Conservation (phyloP, 2,888 invertebrate species). For the Agrenia bidenticulata region DNA sequence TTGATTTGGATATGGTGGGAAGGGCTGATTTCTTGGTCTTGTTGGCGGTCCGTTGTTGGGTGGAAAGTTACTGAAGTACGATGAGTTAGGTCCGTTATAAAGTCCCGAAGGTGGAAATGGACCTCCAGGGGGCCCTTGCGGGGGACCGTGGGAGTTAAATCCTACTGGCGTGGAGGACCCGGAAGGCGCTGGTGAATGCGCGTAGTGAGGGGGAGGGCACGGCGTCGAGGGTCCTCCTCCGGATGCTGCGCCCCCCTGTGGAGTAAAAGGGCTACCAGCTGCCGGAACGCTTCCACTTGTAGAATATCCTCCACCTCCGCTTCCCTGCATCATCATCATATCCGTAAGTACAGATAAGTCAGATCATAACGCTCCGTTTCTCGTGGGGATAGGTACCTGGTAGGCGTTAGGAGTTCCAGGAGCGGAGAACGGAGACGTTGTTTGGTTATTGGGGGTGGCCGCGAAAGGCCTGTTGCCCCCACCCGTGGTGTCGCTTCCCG, state of each 20-base stretch:
- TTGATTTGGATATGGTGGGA: slow-evolving; percentile 52
- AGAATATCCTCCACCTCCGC: slow-evolving; percentile 51
- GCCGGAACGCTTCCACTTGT: slow-evolving; percentile 52
- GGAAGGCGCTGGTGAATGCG: slow-evolving; percentile 80
- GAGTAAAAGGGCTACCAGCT: slow-evolving; percentile 53
- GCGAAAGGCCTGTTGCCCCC: slow-evolving; percentile 52
- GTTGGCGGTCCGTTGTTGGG: slow-evolving; percentile 50
- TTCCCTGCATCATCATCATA: slow-evolving; percentile 27
- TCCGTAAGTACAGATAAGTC: too few relatives aligned
- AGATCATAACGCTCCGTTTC: too few relatives aligned
- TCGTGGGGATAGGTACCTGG: slow-evolving; percentile 34
- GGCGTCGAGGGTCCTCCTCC: slow-evolving; percentile 51
- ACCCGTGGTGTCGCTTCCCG: slow-evolving; percentile 53
- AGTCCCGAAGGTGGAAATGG: slow-evolving; percentile 58
- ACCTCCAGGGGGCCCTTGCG: slow-evolving; percentile 60
- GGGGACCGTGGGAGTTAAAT: slow-evolving; percentile 59
- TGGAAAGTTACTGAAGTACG: slow-evolving; percentile 52
- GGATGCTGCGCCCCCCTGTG: slow-evolving; percentile 52
- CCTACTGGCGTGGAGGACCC: slow-evolving; percentile 78
- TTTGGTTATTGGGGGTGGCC: slow-evolving; percentile 54
- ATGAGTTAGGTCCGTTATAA: slow-evolving; percentile 65
- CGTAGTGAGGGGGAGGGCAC: slow-evolving; percentile 67
- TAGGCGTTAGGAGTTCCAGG: slow-evolving; percentile 53
- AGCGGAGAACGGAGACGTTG: slow-evolving; percentile 53
- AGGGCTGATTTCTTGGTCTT: slow-evolving; percentile 50